Evolutionary conservation across 1,140 invertebrate species (phyloP).

Genomic region (Magallana angulata): DNA sequence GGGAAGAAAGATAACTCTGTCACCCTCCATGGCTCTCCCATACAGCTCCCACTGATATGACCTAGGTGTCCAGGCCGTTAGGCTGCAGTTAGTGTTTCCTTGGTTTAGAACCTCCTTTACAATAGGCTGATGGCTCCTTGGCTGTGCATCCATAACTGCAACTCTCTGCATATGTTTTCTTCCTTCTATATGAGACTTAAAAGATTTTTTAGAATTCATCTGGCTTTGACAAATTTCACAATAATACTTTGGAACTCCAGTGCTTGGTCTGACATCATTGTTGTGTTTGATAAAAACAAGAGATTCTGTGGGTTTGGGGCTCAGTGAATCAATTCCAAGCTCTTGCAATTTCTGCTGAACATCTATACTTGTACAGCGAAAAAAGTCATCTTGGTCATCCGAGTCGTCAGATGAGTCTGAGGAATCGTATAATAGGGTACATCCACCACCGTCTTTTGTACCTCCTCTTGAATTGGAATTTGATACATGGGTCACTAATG

Average conservation of each 20-base stretch:
- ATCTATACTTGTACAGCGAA: background rate
- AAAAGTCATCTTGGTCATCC: background rate
- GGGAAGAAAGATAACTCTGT: conserved; percentile 74
- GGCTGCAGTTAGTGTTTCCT: conserved; percentile 8
- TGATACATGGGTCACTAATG: background rate
- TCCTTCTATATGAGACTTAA: conserved; percentile 63
- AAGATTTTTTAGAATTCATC: conserved; percentile 68
- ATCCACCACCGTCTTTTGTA: background rate
- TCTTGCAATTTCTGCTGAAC: background rate
- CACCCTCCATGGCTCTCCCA: conserved; percentile 64
- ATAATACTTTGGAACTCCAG: conserved; percentile 55
- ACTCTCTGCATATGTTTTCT: conserved; percentile 61
- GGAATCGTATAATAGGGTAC: background rate
- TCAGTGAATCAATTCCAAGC: background rate
- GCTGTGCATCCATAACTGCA: conserved; percentile 59
- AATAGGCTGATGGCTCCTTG: conserved; percentile 51
- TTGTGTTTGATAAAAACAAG: background rate
- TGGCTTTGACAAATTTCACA: conserved; percentile 66
- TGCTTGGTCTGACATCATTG: background rate
- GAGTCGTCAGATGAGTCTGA: conserved; percentile 3
- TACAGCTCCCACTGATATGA: conserved; percentile 74
- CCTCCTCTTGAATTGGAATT: background rate
- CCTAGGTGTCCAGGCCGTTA: conserved; percentile 64
- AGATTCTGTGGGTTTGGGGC: background rate
- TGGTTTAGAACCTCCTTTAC: conserved; percentile 36